phyloP scores from a whole-genome alignment of 1,140 invertebrate species.

The Drosophila parvula region DNA sequence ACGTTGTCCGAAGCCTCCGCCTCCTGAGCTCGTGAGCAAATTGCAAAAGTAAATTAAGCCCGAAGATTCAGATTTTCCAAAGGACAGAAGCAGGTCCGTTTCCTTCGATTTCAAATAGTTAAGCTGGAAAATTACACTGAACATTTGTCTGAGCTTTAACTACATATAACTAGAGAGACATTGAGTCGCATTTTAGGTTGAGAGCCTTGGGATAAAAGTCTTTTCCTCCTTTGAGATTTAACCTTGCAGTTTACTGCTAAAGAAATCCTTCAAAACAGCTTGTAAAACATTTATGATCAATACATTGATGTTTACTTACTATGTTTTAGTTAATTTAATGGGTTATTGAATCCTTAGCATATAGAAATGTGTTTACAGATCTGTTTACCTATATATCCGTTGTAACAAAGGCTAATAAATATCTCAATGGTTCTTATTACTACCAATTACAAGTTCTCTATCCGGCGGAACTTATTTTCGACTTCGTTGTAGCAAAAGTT shows the following conservation, averaged over 20 bases:
- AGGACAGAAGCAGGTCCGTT: background rate
- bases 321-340: no score
- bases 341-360: background rate
- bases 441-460: background rate
- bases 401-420: background rate
- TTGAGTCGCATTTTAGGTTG: background rate
- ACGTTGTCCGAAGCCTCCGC: constrained; percentile 23
- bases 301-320: no score
- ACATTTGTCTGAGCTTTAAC: background rate
- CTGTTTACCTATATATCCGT: background rate
- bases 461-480: no score
- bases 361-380: background rate
- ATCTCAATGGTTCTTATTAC: background rate
- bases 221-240: background rate
- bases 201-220: background rate
- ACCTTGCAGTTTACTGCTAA: background rate
- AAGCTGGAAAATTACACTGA: background rate
- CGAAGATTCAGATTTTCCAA: constrained; percentile 26
- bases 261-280: no score
- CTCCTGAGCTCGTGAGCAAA: constrained; percentile 21
- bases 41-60: constrained; percentile 50
- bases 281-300: no score
- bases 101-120: constrained; percentile 9
- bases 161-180: background rate
- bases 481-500: no score